These are phyloP conservation scores for Macrobrachium rosenbergii DNA, from an alignment of 1,140 invertebrate species.

Conservation along the genomic window DNA sequence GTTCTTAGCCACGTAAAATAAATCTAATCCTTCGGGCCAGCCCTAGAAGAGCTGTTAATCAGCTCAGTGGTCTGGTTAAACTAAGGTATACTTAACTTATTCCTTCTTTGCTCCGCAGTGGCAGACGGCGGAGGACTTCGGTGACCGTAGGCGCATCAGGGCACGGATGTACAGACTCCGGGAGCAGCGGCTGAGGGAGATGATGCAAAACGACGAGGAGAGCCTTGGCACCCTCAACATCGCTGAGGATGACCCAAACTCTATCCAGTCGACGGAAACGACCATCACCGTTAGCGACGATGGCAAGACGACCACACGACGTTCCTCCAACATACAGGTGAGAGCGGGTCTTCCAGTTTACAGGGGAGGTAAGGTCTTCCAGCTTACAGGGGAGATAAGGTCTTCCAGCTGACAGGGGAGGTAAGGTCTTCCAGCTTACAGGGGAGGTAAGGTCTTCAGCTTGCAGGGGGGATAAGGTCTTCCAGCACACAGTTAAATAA, in stretches of 20 bases:
- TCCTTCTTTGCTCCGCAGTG: constrained; percentile 75
- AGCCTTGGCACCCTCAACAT: constrained; percentile 47
- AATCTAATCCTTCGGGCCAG: too few species aligned
- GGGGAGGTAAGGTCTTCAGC: background rate
- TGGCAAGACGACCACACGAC: constrained; percentile 28
- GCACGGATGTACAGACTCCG: constrained; percentile 85
- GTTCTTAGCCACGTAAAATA: too few species aligned
- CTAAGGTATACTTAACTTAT: too few species aligned
- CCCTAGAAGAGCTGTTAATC: too few species aligned
- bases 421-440: background rate
- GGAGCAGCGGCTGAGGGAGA: constrained; percentile 80
- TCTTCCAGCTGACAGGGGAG: constrained; percentile 11
- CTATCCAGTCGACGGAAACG: too few species aligned
- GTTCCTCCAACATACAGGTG: constrained; percentile 39
- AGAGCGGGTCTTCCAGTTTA: background rate
- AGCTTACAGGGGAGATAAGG: background rate
- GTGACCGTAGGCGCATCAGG: constrained; percentile 86
- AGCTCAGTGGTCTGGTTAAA: too few species aligned
- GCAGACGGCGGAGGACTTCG: constrained; percentile 87
- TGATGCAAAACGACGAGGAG: constrained; percentile 65
- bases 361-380: background rate
- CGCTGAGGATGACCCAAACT: constrained; percentile 30
- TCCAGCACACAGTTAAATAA: background rate
- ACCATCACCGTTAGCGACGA: background rate
- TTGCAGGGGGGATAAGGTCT: background rate